Percentiles rank a stretch among this genome's conserved stretches.
Evolutionary conservation across 2,113 vertebrate species (phyloP).

Genomic region (Platichthys stellatus): DNA sequence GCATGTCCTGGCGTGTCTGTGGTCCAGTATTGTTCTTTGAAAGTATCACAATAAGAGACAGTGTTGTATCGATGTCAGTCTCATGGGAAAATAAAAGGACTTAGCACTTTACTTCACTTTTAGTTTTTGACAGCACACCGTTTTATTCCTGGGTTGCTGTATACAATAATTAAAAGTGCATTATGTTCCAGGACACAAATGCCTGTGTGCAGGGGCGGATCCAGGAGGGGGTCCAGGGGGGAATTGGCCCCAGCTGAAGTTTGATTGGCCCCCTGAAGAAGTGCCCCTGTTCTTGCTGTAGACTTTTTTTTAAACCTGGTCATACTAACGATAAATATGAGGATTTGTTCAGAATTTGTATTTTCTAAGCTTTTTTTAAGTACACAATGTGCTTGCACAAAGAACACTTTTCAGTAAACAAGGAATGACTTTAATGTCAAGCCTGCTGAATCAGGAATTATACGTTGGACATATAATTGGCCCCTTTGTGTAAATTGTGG

Average conservation of each 20-base stretch:
- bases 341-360: too few relatives aligned
- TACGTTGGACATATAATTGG: not conserved
- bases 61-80: constrained; percentile 26
- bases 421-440: not conserved
- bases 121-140: too few relatives aligned
- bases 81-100: constrained; percentile 14
- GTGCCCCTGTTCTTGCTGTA: too few relatives aligned
- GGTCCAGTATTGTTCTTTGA: constrained; percentile 13
- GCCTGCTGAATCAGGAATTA: not conserved
- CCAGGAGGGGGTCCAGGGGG: too few relatives aligned
- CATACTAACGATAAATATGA: not conserved
- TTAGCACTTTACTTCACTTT: not conserved
- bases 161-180: constrained; percentile 2
- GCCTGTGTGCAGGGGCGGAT: too few relatives aligned
- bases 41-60: constrained; percentile 21
- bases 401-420: too few relatives aligned
- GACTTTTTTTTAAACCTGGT: too few relatives aligned
- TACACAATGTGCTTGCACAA: too few relatives aligned
- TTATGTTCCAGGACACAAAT: constrained; percentile 12
- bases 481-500: too few relatives aligned
- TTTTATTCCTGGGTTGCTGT: not conserved
- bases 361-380: too few relatives aligned
- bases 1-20: constrained; percentile 19
- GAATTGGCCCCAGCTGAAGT: too few relatives aligned
- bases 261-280: too few relatives aligned